Conservation (phyloP, 2,113 vertebrate genomes). For the Candoia aspera region DNA sequence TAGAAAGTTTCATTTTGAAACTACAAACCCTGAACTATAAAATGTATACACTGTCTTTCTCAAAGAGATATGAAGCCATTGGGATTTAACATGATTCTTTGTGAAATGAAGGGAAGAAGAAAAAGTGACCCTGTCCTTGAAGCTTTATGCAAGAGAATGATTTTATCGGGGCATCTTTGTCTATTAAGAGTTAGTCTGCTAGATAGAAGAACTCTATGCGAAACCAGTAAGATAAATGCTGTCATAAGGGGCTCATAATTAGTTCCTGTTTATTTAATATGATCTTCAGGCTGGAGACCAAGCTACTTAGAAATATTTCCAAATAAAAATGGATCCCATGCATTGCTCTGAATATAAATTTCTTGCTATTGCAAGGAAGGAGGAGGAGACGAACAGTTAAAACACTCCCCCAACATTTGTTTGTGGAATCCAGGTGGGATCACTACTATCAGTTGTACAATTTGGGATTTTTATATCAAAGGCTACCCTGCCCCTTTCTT, state of each 20-base stretch:
- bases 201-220: constrained; percentile 3
- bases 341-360: constrained; percentile 32
- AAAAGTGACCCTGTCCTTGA: constrained; percentile 2
- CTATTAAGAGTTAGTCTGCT: constrained; percentile 8
- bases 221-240: constrained; percentile 28
- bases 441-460: not conserved
- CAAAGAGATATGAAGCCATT: constrained; percentile 1
- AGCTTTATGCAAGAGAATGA: constrained; percentile 15
- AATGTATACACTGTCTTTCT: not conserved
- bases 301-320: constrained; percentile 48
- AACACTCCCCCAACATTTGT: not conserved
- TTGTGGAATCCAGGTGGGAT: not conserved
- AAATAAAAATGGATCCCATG: not conserved
- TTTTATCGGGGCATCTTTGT: constrained; percentile 17
- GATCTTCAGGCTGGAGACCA: constrained; percentile 42
- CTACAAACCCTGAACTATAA: not conserved
- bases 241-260: constrained; percentile 31
- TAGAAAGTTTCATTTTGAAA: not conserved
- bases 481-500: not conserved
- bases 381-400: not conserved
- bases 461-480: not conserved
- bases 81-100: constrained; percentile 5
- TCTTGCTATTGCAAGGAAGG: not conserved
- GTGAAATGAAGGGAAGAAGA: constrained; percentile 16
- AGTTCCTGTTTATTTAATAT: constrained; percentile 46